These are phyloP conservation scores for Microchrysa polita DNA, from an alignment of 2,888 invertebrate species.

Conservation along the genomic window DNA sequence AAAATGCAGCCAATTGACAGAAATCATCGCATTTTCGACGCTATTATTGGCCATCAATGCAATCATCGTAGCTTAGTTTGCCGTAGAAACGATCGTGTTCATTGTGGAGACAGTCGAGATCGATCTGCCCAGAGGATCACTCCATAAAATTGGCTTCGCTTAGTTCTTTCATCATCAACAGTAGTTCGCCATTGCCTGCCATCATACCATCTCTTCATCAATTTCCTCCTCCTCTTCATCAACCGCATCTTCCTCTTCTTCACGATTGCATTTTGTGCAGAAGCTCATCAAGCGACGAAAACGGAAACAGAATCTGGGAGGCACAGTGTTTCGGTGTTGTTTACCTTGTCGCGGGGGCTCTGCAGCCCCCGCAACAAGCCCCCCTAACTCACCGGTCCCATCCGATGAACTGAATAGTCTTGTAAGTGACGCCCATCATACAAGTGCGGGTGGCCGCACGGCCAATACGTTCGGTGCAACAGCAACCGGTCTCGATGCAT, in stretches of 20 bases:
- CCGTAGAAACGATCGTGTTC: background rate
- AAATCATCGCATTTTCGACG: conserved; percentile 5
- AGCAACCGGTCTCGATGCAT: conserved; percentile 49
- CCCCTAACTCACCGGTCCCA: conserved; percentile 62
- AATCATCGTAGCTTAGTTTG: conserved; percentile 24
- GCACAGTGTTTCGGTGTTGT: conserved; percentile 84
- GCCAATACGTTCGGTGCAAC: conserved; percentile 51
- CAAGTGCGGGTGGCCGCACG: conserved; percentile 11
- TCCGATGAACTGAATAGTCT: conserved; percentile 57
- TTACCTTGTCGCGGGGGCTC: conserved; percentile 85
- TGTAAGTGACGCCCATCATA: conserved; percentile 52
- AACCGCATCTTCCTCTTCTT: conserved; percentile 43
- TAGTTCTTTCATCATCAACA: conserved; percentile 27
- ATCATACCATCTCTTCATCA: conserved; percentile 39
- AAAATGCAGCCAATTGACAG: conserved; percentile 24
- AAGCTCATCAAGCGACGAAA: conserved; percentile 54
- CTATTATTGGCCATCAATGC: background rate
- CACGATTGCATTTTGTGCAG: conserved; percentile 52
- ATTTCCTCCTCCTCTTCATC: conserved; percentile 47
- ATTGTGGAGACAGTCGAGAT: background rate
- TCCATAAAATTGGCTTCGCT: conserved; percentile 41
- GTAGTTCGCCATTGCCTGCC: conserved; percentile 29
- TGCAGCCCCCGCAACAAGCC: conserved; percentile 70
- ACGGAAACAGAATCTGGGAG: conserved; percentile 66
- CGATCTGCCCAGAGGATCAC: background rate